Evolutionary conservation across 2,113 vertebrate species (phyloP).

Genomic region (Ellobius talpinus): DNA sequence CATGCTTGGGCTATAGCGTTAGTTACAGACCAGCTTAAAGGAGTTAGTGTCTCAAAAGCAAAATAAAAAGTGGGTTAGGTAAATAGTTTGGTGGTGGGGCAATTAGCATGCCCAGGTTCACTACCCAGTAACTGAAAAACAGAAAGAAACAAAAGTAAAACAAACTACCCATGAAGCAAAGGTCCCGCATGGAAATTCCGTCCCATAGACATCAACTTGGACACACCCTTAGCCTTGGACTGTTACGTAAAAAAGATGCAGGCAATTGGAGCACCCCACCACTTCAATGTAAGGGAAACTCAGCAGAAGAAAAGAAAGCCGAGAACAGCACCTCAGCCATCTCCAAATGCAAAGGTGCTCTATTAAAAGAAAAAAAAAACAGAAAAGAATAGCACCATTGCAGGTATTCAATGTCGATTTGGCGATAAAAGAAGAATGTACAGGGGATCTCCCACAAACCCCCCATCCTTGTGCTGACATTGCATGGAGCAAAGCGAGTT

Average conservation of each 20-base stretch:
- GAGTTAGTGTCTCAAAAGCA: neutral
- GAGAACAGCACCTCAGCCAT: neutral
- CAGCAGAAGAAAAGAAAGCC: slow-evolving; percentile 11
- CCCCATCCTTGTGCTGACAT: neutral
- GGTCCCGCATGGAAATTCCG: neutral
- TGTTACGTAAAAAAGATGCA: slow-evolving; percentile 17
- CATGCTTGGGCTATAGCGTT: neutral
- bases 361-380: neutral
- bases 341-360: slow-evolving; percentile 10
- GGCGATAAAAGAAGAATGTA: neutral
- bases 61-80: neutral
- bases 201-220: slow-evolving; percentile 1
- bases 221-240: neutral
- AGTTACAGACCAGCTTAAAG: neutral
- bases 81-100: neutral
- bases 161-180: neutral
- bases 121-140: neutral
- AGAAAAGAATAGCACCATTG: neutral
- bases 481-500: neutral
- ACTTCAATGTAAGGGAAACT: neutral
- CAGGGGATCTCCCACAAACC: neutral
- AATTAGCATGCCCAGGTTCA: neutral
- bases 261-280: neutral
- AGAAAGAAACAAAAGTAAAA: neutral
- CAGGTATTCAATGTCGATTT: neutral